These are phyloP conservation scores for Noctua comes DNA, from an alignment of 2,888 invertebrate genomes.

Conservation along the genomic window DNA sequence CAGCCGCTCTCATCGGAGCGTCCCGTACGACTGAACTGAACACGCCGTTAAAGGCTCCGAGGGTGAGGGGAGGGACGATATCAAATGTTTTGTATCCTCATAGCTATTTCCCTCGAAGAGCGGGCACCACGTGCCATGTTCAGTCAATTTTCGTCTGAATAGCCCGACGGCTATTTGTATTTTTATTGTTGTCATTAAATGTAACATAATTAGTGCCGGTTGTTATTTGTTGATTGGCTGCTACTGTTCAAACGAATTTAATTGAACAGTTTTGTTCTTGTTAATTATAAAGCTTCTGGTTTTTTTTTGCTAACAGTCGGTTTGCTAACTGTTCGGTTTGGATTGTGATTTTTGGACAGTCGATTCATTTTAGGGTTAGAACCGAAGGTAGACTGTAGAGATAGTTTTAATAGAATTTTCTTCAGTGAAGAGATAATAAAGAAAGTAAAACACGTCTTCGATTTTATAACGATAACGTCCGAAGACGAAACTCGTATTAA, in stretches of 20 bases:
- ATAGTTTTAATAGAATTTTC: background rate
- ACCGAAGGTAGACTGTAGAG: no score
- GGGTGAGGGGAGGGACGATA: constrained; percentile 79
- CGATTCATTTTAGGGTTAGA: background rate
- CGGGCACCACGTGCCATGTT: constrained; percentile 84
- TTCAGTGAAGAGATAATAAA: constrained; percentile 36
- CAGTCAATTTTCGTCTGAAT: constrained; percentile 85
- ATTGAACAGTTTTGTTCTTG: constrained; percentile 68
- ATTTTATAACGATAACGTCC: constrained; percentile 81
- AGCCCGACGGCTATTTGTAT: constrained; percentile 79
- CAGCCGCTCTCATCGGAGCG: constrained; percentile 77
- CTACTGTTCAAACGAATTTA: constrained; percentile 69
- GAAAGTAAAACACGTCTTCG: constrained; percentile 75
- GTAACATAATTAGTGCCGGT: constrained; percentile 80
- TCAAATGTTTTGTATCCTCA: constrained; percentile 86
- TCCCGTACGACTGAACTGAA: constrained; percentile 80
- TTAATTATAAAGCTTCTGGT: constrained; percentile 47
- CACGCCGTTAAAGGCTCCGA: constrained; percentile 73
- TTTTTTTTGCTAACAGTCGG: constrained; percentile 5
- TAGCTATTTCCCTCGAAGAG: constrained; percentile 81
- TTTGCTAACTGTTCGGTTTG: constrained; percentile 2
- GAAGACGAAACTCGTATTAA: constrained; percentile 82
- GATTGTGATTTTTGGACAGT: background rate
- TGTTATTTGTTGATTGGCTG: constrained; percentile 78
- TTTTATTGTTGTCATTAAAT: constrained; percentile 85